Conservation (phyloP, 1,140 invertebrate species). For the Rhagoletis pomonella region DNA sequence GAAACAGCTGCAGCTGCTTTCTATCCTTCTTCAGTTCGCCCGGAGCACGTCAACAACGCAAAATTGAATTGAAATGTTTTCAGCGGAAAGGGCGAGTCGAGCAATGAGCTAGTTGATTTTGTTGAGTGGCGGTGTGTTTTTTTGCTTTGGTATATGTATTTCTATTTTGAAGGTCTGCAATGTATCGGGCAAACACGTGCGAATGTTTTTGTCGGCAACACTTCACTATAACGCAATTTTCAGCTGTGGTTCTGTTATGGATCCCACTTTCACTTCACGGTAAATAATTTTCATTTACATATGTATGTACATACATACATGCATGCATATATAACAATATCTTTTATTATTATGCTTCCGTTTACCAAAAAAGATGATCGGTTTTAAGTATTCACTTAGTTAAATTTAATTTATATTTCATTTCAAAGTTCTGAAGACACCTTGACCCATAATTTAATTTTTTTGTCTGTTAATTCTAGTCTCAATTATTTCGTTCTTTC, state of each 20-base stretch:
- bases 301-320: too few relatives aligned
- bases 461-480: not conserved
- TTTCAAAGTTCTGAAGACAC: not conserved
- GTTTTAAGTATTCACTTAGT: not conserved
- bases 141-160: not conserved
- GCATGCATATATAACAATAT: too few relatives aligned
- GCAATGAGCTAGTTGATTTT: not conserved
- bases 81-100: not conserved
- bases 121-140: not conserved
- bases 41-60: not conserved
- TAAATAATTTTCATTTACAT: too few relatives aligned
- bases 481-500: not conserved
- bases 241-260: not conserved
- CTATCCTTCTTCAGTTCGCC: constrained; percentile 7
- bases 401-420: constrained; percentile 21
- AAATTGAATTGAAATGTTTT: not conserved
- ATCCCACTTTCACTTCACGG: not conserved
- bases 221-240: not conserved
- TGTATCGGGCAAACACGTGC: not conserved
- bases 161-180: not conserved
- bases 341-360: too few relatives aligned
- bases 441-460: not conserved
- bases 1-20: constrained; percentile 37
- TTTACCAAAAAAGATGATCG: not conserved
- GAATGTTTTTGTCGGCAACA: not conserved